Conservation (phyloP, 2,888 invertebrate species). For the Eupithecia exiguata region DNA sequence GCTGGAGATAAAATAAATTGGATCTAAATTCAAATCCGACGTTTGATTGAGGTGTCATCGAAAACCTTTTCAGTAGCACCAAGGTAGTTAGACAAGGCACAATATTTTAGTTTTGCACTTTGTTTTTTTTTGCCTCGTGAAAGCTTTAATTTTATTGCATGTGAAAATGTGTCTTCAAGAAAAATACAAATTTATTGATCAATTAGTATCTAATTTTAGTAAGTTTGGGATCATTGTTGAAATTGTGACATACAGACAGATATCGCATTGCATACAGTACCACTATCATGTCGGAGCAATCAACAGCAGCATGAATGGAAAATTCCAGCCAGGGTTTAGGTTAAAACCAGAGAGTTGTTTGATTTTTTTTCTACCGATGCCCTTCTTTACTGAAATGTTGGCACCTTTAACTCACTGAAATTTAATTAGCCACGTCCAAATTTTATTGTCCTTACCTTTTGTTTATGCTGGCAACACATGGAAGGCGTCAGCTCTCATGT, state of each 20-base stretch:
- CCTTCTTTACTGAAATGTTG: background rate
- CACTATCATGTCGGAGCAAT: background rate
- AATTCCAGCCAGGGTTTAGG: background rate
- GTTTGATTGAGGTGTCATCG: slow-evolving; percentile 37
- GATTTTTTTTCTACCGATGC: background rate
- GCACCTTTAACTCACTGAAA: slow-evolving; percentile 8
- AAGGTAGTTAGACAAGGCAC: background rate
- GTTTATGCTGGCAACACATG: slow-evolving; percentile 72
- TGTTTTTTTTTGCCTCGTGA: background rate
- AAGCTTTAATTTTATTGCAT: slow-evolving; percentile 17
- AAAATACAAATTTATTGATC: background rate
- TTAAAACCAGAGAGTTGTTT: background rate
- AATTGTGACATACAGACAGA: background rate
- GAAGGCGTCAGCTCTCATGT: slow-evolving; percentile 66
- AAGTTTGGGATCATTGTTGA: background rate
- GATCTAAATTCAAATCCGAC: slow-evolving; percentile 14
- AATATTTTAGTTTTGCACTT: background rate
- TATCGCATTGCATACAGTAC: background rate
- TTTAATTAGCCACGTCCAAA: slow-evolving; percentile 64
- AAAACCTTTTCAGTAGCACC: slow-evolving; percentile 3
- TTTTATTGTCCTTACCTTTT: slow-evolving; percentile 66
- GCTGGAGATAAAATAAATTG: slow-evolving; percentile 1
- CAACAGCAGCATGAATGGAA: background rate
- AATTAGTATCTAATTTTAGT: background rate
- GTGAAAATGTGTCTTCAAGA: background rate